phyloP scores from a whole-genome alignment of 1,140 invertebrate genomes.

The Rhagoletis zephyria region DNA sequence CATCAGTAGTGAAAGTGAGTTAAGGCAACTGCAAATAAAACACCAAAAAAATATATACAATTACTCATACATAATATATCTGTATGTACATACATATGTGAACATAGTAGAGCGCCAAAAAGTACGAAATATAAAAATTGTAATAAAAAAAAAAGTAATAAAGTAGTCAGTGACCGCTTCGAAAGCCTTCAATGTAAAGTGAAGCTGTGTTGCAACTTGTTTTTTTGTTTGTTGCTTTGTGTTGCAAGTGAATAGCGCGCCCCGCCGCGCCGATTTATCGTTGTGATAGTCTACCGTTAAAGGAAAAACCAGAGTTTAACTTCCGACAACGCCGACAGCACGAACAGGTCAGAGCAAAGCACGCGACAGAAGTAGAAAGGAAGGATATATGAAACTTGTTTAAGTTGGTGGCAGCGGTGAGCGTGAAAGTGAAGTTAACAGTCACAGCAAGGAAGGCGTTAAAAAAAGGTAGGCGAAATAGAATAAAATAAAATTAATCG shows the following conservation, averaged over 20 bases:
- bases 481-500: no score
- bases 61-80: no score
- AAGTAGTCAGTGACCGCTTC: slow-evolving; percentile 50
- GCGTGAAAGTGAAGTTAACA: neutral
- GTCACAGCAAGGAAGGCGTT: neutral
- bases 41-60: neutral
- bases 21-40: slow-evolving; percentile 2
- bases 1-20: slow-evolving; percentile 29
- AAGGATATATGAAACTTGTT: slow-evolving; percentile 1
- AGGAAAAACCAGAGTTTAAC: slow-evolving; percentile 32
- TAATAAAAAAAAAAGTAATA: neutral
- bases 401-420: neutral
- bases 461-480: neutral
- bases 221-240: neutral
- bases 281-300: neutral
- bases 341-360: neutral
- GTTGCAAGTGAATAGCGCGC: neutral
- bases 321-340: slow-evolving; percentile 2
- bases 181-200: slow-evolving; percentile 32
- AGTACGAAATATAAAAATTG: neutral
- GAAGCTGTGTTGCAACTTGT: slow-evolving; percentile 42
- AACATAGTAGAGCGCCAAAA: slow-evolving; percentile 11
- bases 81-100: neutral
- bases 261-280: neutral
- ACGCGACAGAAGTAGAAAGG: slow-evolving; percentile 25